These are phyloP conservation scores for Colistium nudipinnis DNA, from an alignment of 2,113 vertebrate species.

Conservation along the genomic window DNA sequence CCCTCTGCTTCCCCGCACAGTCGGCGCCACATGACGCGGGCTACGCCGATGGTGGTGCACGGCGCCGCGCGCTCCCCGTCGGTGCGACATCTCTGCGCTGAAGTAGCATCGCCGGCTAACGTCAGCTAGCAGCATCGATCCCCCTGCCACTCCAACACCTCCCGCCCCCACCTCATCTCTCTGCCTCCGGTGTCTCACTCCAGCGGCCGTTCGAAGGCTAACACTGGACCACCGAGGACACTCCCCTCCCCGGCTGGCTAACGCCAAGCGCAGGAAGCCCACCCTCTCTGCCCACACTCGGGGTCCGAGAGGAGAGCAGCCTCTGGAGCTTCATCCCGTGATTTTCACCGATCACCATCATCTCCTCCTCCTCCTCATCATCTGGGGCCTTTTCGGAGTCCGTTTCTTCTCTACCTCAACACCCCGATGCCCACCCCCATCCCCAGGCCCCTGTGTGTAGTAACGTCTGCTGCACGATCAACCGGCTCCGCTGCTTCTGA, in stretches of 20 bases:
- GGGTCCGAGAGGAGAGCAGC: constrained; percentile 56
- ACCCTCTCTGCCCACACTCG: constrained; percentile 24
- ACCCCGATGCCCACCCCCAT: constrained; percentile 43
- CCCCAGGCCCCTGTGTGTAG: constrained; percentile 5
- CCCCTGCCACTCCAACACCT: constrained; percentile 60
- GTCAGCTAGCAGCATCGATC: constrained; percentile 77
- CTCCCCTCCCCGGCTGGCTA: neutral
- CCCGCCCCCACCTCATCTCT: neutral
- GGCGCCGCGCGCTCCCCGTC: constrained; percentile 70
- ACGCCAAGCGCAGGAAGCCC: constrained; percentile 29
- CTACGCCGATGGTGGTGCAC: constrained; percentile 68
- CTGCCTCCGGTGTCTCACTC: constrained; percentile 53
- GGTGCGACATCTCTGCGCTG: constrained; percentile 73
- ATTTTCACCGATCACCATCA: constrained; percentile 37
- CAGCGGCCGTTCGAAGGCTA: constrained; percentile 46
- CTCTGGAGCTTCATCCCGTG: constrained; percentile 52
- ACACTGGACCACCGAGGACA: constrained; percentile 47
- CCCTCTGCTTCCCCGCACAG: constrained; percentile 35
- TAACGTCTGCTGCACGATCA: constrained; percentile 23
- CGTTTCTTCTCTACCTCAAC: constrained; percentile 70
- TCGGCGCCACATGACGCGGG: constrained; percentile 62
- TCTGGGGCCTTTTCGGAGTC: constrained; percentile 56
- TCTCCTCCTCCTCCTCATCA: constrained; percentile 8
- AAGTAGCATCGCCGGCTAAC: constrained; percentile 69
- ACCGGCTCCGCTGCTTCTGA: constrained; percentile 48